Evolutionary conservation across 2,888 invertebrate genomes (phyloP).

Genomic region (Hyppa rectilinea): DNA sequence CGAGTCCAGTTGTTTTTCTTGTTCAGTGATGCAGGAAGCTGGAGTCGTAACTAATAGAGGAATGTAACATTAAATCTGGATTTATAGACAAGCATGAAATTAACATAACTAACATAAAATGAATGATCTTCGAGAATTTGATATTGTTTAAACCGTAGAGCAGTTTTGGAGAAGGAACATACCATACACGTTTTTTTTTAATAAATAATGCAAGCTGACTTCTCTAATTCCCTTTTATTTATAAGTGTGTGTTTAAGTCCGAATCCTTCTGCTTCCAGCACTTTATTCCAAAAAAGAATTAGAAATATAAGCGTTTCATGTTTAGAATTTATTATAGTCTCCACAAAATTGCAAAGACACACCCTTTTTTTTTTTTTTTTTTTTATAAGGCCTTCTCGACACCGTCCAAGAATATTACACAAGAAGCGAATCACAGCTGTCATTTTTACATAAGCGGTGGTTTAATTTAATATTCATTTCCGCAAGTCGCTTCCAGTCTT

Average conservation of each 20-base stretch:
- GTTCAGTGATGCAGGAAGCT: constrained; percentile 28
- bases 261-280: background rate
- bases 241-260: no score
- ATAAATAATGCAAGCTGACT: background rate
- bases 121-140: constrained; percentile 6
- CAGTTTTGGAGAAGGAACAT: background rate
- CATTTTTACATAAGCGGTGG: constrained; percentile 62
- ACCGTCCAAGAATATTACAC: constrained; percentile 36
- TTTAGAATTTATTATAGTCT: background rate
- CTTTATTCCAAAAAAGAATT: background rate
- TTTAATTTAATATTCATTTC: constrained; percentile 79
- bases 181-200: background rate
- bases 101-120: constrained; percentile 16
- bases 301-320: background rate
- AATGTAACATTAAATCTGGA: constrained; percentile 36
- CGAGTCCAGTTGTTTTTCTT: constrained; percentile 30
- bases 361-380: no score
- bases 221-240: background rate
- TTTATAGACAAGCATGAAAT: constrained; percentile 31
- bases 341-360: background rate
- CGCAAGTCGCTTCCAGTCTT: constrained; percentile 70
- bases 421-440: constrained; percentile 58
- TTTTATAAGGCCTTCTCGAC: constrained; percentile 9
- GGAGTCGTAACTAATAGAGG: constrained; percentile 32
- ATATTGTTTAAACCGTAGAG: constrained; percentile 2